Percentiles rank a stretch among this genome's conserved stretches.
Evolutionary conservation across 1,140 invertebrate genomes (phyloP).

Genomic region (Papilio dardanus): DNA sequence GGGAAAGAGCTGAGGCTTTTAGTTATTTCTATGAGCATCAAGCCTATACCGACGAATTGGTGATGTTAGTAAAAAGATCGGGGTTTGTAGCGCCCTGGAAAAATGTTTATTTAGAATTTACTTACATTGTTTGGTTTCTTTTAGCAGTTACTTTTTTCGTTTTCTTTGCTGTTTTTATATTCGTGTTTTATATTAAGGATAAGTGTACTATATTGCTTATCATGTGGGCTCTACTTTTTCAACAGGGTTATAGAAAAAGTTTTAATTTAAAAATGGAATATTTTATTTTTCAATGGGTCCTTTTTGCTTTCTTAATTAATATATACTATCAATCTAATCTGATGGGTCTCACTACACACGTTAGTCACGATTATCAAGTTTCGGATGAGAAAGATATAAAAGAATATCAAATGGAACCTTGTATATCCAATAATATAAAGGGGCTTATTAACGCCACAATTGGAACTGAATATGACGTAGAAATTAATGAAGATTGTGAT

Average conservation of each 20-base stretch:
- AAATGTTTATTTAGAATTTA: constrained; percentile 59
- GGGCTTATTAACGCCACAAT: neutral
- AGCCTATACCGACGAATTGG: constrained; percentile 53
- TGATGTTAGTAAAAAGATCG: constrained; percentile 55
- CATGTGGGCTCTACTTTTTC: constrained; percentile 52
- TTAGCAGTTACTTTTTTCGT: constrained; percentile 47
- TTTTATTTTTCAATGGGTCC: constrained; percentile 43
- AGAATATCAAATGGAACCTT: neutral
- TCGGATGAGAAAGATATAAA: constrained; percentile 38
- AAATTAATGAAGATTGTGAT: constrained; percentile 34
- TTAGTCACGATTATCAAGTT: constrained; percentile 42
- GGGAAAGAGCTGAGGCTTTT: constrained; percentile 50
- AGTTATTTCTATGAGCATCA: constrained; percentile 51
- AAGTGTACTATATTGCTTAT: constrained; percentile 49
- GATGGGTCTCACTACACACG: constrained; percentile 41
- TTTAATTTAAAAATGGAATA: constrained; percentile 28
- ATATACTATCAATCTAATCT: constrained; percentile 44
- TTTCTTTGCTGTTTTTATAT: constrained; percentile 48
- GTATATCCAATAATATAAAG: neutral
- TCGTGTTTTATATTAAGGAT: constrained; percentile 47
- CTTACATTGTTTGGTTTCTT: constrained; percentile 54
- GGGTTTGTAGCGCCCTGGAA: constrained; percentile 48
- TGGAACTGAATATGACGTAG: neutral
- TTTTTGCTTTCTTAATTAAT: constrained; percentile 45
- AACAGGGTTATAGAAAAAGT: constrained; percentile 42